Base-by-base conservation (phyloP, 2,888 invertebrate genomes). In the Lobophora halterata region DNA sequence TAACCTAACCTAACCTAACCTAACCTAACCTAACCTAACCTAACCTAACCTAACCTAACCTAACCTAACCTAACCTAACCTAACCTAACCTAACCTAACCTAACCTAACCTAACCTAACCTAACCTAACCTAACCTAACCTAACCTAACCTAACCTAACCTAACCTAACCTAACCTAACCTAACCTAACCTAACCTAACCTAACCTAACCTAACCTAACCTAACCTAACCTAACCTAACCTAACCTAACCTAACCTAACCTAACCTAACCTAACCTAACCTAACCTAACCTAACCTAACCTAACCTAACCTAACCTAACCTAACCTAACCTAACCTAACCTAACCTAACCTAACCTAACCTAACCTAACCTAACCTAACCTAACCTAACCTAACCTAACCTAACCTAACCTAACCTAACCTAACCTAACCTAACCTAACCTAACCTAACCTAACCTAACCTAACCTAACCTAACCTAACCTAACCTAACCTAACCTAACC, bases 281-380 rank as follows among this genome's bases (percentile, higher is more conserved):
- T 35, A 33, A 38, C 38, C 37, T 44, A 39, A 39, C 44, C 43
- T 39, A 39, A 43, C 37, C 43, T 43, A 37, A 37, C 37, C 37
- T 37, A 37, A 37, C 43, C 37, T 43, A 43, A 37, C 43, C 43
- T 43, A 43, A 43, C 43, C 43, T 43, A 43, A 43, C 43, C 37
- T 43, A 43, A 43, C 43, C 37, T 37, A 43, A 37, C 32, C 37
- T 37, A 33, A 37, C 32, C 37, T 33, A 33, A 37, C 32, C 43
- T 43, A 32, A 37, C 33, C 32, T 41, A 41, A 41, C 41, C 41
- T 41, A 41, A 41, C 43, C 43, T 43, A 43, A 43, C 43, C 43
- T 43, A 43, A 43, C 43, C 43, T 43, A 43, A 43, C 43, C 40
- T 40, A 40, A 40, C 39, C 39, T 40, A 14, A 40, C 23, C 10